Evolutionary conservation across 2,888 invertebrate species (phyloP), one percentile per base, ranked within the genome.

Genomic region (Noctua janthe): DNA sequence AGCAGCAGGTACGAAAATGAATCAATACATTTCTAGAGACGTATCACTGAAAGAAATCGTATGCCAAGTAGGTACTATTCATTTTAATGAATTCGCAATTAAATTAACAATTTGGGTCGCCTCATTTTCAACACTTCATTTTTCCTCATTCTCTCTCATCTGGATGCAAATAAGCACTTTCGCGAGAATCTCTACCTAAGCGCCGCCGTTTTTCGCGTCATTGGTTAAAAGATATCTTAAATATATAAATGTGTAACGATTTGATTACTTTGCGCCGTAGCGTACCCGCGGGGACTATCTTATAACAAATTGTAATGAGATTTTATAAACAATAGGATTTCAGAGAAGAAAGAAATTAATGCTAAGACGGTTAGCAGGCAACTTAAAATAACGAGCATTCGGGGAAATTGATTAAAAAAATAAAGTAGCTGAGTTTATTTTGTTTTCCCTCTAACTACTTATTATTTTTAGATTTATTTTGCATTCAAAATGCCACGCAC

Each of bases 111-210:
- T 84, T 82, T 81, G 43, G 67, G 70, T 71, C 54, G 70, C 64
- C 66, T 75, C 74, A 80, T 66, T 84, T 82, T 78, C 76, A 70
- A 80, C 78, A 84, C 69, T 82, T 85, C 29, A 84, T 86, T 87
- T 88, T 89, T 83, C 86, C 78, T 78, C 81, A 71, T 83, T 81
- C 77, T 75, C 71, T 81, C 82, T 89, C 78, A 88, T 86, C 85
- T 87, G 83, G 81, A 88, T 88, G 89, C 85, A 90, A 92, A 92
- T 90, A 91, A 91, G 90, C 85, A 87, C 85, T 86, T 88, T 80
- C 81, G 83, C 64, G 77, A 74, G 71, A 85, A 86, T 81, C 64
- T 78, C 86, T 87, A 82, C 76, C 79, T 85, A 86, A 89, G 87
- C 87, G 80, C 69, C 80, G 86, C 84, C 80, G 90, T 90, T 91